A percentile compares a stretch with the other conserved stretches of the same genome.
phyloP scores from a whole-genome alignment of 2,797 vertebrate species.

The Pampus argenteus region DNA sequence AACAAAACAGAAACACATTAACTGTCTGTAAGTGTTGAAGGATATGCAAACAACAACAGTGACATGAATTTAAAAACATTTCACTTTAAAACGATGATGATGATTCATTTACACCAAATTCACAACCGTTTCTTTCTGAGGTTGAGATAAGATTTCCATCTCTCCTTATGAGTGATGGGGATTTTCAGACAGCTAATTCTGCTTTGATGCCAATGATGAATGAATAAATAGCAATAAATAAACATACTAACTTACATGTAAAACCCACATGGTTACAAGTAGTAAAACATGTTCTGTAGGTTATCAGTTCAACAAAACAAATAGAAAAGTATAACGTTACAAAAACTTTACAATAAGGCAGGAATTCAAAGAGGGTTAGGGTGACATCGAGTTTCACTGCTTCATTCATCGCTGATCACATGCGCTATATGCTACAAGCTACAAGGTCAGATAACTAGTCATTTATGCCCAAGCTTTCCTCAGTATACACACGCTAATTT shows the following conservation, averaged over 20 bases:
- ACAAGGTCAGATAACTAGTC: constrained; percentile 22
- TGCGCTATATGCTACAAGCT: constrained; percentile 29
- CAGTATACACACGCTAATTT: background rate
- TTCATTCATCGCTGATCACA: constrained; percentile 43
- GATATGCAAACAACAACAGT: background rate
- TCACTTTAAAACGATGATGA: no score
- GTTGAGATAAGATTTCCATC: constrained; percentile 3
- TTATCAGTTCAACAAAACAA: constrained; percentile 31
- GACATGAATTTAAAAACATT: no score
- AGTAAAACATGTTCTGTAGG: background rate
- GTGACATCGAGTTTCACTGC: constrained; percentile 37
- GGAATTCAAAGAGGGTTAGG: constrained; percentile 30
- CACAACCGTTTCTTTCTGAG: background rate
- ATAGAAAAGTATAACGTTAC: constrained; percentile 36
- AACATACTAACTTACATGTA: background rate
- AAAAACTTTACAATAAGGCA: constrained; percentile 14
- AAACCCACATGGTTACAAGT: background rate
- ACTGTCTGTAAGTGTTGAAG: background rate
- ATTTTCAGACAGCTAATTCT: constrained; percentile 20
- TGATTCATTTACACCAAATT: background rate
- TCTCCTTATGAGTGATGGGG: background rate
- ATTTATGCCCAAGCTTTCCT: constrained; percentile 15
- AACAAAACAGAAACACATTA: background rate
- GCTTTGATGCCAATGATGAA: background rate
- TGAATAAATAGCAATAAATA: background rate